Evolutionary conservation across 2,113 vertebrate genomes (phyloP).

Genomic region (Pogonocichla stellata): DNA sequence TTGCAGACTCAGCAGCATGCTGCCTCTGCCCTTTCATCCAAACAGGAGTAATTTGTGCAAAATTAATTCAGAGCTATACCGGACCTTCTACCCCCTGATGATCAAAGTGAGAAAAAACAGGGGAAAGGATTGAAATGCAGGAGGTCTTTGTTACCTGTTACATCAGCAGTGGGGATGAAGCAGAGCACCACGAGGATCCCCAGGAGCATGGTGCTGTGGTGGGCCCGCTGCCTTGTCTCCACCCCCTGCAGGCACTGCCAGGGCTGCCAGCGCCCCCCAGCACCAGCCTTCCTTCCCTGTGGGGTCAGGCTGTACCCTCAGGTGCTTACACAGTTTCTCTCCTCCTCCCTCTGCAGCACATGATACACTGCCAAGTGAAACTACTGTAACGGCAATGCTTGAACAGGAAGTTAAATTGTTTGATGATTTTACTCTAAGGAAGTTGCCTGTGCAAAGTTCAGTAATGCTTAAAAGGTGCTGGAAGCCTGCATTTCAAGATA

Average conservation of each 20-base stretch:
- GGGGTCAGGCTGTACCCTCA: background rate
- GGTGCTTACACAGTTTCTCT: background rate
- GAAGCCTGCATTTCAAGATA: background rate
- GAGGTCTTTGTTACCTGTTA: conserved; percentile 58
- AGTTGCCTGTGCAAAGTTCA: conserved; percentile 20
- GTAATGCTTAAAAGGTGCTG: background rate
- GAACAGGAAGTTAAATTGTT: conserved; percentile 69
- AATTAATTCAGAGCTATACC: background rate
- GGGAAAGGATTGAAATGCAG: background rate
- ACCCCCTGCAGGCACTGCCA: conserved; percentile 16
- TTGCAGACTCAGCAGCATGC: background rate
- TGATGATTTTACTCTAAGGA: conserved; percentile 63
- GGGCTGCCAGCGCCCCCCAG: background rate
- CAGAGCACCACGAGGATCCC: conserved; percentile 66
- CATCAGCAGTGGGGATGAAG: conserved; percentile 67
- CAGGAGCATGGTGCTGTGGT: conserved; percentile 62
- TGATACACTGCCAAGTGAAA: conserved; percentile 51
- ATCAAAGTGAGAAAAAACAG: background rate
- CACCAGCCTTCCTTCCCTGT: background rate
- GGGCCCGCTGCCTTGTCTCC: conserved; percentile 10
- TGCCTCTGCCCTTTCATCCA: background rate
- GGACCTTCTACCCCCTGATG: background rate
- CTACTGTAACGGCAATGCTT: conserved; percentile 36
- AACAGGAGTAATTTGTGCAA: background rate
- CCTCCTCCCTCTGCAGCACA: conserved; percentile 23